Percentiles rank a stretch among this genome's conserved stretches.
These are phyloP conservation scores for Scomber japonicus DNA, from an alignment of 2,113 vertebrate genomes.

Conservation along the genomic window DNA sequence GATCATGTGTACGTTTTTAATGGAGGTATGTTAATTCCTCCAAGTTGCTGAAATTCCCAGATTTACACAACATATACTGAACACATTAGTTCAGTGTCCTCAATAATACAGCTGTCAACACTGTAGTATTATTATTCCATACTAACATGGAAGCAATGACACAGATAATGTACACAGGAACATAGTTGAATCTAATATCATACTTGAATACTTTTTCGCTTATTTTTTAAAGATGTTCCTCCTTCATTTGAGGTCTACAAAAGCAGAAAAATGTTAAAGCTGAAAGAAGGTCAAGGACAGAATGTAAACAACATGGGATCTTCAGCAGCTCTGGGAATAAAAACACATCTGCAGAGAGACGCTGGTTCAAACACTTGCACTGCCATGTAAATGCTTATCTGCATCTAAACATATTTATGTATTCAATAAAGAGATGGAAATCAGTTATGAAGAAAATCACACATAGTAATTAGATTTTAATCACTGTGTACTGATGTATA, in stretches of 20 bases:
- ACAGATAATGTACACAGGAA: not conserved
- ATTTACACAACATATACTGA: no score
- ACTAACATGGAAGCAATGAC: not conserved
- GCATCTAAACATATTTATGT: slow-evolving; percentile 64
- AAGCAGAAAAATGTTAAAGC: not conserved
- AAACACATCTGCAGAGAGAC: slow-evolving; percentile 28
- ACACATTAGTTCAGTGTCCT: no score
- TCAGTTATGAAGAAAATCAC: slow-evolving; percentile 44
- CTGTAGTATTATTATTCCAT: no score
- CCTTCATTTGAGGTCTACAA: slow-evolving; percentile 18
- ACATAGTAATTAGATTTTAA: slow-evolving; percentile 71
- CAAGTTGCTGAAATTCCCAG: no score
- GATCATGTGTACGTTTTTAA: no score
- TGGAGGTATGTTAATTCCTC: no score
- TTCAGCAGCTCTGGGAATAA: slow-evolving; percentile 14
- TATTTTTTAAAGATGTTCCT: not conserved
- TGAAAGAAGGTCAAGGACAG: slow-evolving; percentile 50
- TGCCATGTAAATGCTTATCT: slow-evolving; percentile 51
- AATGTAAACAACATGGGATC: slow-evolving; percentile 21
- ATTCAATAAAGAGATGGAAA: slow-evolving; percentile 59
- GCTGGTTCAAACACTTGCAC: slow-evolving; percentile 17
- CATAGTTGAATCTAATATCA: not conserved
- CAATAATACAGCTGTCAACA: no score
- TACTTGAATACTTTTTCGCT: not conserved
- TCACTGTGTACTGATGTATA: slow-evolving; percentile 64